These are phyloP conservation scores for Ethmia dodecea DNA, from an alignment of 2,888 invertebrate genomes.

Conservation along the genomic window DNA sequence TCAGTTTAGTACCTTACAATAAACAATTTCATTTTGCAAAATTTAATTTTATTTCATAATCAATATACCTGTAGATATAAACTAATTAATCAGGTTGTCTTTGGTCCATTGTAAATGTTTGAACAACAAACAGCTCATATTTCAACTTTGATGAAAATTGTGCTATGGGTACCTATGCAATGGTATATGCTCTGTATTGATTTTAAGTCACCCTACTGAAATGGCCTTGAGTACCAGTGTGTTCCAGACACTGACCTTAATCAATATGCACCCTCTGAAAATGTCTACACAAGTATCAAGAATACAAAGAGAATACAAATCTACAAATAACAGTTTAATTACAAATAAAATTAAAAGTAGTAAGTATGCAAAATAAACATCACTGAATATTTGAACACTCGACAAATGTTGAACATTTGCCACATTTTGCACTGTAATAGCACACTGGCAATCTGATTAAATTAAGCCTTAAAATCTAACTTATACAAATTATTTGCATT, in stretches of 20 bases:
- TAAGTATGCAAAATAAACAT: no score
- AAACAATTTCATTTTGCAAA: no score
- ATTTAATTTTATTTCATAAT: no score
- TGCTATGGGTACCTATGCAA: no score
- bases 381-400: conserved; percentile 12
- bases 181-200: no score
- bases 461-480: conserved; percentile 8
- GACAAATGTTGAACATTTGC: conserved; percentile 3
- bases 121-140: no score
- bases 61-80: no score
- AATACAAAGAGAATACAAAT: conserved; percentile 18
- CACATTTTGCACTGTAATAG: conserved; percentile 2
- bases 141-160: no score
- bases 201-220: conserved; percentile 3
- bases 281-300: conserved; percentile 21
- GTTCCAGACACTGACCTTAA: conserved; percentile 18
- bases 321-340: conserved; percentile 30
- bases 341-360: conserved; percentile 24
- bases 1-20: no score
- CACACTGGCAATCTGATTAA: not conserved
- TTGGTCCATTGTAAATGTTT: no score
- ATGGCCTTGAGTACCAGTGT: conserved; percentile 16
- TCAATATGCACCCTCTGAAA: conserved; percentile 28
- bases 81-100: no score
- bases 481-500: conserved; percentile 7